phyloP scores from a whole-genome alignment of 2,113 vertebrate species.

The Gavia stellata region DNA sequence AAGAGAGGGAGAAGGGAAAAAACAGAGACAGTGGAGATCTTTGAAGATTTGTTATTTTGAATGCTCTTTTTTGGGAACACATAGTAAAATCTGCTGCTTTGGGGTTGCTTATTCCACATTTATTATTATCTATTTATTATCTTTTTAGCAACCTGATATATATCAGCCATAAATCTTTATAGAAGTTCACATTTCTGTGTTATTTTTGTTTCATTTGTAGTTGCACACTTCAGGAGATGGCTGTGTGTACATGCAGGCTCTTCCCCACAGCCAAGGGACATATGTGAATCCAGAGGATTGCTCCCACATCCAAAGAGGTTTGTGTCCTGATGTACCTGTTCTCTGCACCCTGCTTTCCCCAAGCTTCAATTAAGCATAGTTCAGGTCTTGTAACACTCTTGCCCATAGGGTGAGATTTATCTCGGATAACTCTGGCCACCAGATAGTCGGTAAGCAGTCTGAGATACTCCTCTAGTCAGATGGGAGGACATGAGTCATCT shows the following conservation, averaged over 20 bases:
- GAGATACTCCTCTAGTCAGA: not conserved
- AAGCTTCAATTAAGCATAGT: not conserved
- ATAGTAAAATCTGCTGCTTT: not conserved
- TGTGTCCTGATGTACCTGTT: not conserved
- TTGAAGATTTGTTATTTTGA: not conserved
- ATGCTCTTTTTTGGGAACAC: not conserved
- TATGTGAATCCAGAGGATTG: fast-evolving
- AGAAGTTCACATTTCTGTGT: not conserved
- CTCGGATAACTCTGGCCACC: not conserved
- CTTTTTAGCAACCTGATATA: not conserved
- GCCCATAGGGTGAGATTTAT: not conserved
- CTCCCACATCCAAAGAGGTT: not conserved
- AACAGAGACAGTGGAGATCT: not conserved
- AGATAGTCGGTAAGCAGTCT: not conserved
- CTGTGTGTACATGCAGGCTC: fast-evolving
- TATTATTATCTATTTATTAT: not conserved
- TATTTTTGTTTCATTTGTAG: not conserved
- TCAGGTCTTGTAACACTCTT: not conserved
- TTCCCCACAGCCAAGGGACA: not conserved
- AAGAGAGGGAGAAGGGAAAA: not conserved
- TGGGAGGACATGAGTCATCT: fast-evolving
- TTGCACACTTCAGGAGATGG: not conserved
- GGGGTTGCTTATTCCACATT: not conserved
- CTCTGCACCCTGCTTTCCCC: not conserved
- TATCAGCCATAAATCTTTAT: not conserved